Conservation (phyloP, 2,113 vertebrate species). For the Trematomus loennbergii region DNA sequence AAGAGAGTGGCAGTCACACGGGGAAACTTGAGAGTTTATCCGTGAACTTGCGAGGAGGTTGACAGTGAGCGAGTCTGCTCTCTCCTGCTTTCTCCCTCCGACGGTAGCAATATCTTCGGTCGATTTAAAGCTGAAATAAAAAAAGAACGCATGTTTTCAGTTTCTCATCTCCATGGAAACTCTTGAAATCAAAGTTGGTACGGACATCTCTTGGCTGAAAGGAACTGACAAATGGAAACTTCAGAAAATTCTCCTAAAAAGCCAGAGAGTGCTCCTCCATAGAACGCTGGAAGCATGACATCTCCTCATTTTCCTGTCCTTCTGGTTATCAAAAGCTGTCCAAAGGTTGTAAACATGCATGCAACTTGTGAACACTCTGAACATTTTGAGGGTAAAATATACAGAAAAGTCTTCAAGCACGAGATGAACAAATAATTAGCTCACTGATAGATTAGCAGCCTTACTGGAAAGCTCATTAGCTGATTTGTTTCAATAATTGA, state of each 20-base stretch:
- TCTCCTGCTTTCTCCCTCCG: not conserved
- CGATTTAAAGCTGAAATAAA: constrained; percentile 1
- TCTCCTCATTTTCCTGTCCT: not conserved
- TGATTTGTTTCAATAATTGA: constrained; percentile 18
- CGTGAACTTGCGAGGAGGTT: constrained; percentile 53
- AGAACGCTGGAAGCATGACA: constrained; percentile 9
- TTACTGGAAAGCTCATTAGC: not conserved
- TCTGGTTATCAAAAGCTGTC: not conserved
- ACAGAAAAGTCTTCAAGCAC: not conserved
- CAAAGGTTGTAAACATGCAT: not conserved
- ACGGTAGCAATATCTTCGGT: constrained; percentile 9
- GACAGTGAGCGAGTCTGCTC: constrained; percentile 24
- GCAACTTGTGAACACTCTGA: not conserved
- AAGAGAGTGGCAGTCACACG: constrained; percentile 43
- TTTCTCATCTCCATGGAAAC: not conserved
- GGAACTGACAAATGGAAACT: constrained; percentile 6
- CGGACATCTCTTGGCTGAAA: constrained; percentile 11
- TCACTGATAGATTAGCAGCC: not conserved
- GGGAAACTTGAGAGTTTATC: constrained; percentile 57
- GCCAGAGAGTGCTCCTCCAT: not conserved
- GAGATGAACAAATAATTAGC: not conserved
- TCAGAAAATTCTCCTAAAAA: not conserved
- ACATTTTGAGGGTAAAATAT: not conserved
- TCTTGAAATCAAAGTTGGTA: not conserved
- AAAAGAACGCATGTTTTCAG: not conserved